Percentiles rank a stretch among this genome's conserved stretches.
phyloP scores from a whole-genome alignment of 2,797 vertebrate genomes.

The Mus caroli region DNA sequence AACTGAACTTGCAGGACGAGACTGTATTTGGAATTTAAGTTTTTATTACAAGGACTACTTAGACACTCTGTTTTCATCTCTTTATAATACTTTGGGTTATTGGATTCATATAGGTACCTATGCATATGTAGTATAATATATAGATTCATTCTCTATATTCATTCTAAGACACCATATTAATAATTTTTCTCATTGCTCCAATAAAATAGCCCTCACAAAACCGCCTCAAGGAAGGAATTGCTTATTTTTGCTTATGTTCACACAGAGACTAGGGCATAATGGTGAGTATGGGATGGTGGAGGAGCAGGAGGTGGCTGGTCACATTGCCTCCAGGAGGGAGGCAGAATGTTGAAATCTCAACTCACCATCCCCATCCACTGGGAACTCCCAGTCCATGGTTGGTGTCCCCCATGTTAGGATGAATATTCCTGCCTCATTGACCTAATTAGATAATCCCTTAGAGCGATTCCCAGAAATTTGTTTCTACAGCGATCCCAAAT shows the following conservation, averaged over 20 bases:
- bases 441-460: background rate
- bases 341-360: too few species aligned
- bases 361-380: background rate
- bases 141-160: background rate
- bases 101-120: background rate
- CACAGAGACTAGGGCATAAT: background rate
- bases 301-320: background rate
- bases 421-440: background rate
- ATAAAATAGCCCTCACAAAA: background rate
- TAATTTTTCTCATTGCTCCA: background rate
- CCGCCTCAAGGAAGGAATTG: background rate
- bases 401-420: background rate
- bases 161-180: background rate
- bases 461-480: background rate
- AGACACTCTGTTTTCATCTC: background rate
- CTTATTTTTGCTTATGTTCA: background rate
- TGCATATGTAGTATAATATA: background rate
- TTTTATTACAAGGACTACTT: background rate
- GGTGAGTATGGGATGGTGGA: background rate
- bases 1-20: conserved; percentile 26
- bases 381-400: background rate
- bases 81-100: background rate
- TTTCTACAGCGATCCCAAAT: background rate
- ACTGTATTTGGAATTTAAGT: background rate
- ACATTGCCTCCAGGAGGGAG: background rate